Evolutionary conservation across 2,113 vertebrate genomes (phyloP), one percentile per base, ranked within the genome.

Genomic region (Microtus montanus): DNA sequence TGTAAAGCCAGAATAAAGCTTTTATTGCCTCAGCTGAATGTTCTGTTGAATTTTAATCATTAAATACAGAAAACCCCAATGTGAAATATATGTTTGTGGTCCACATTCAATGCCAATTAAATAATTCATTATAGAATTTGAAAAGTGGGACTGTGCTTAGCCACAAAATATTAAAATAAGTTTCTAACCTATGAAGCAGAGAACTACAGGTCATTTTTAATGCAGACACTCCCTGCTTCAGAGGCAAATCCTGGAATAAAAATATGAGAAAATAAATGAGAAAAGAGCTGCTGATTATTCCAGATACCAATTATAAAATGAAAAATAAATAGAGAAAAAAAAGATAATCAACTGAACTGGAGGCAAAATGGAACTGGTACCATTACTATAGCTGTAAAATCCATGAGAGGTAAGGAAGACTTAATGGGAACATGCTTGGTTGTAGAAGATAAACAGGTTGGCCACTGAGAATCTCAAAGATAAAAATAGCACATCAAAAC

Each of bases 141-240:
- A 97, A 98, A 95, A 98, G 96, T 98, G 99, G 99, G 99, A 99
- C 99, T 99, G 99, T 99, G 99, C 99, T 99, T 99, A 99, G 99
- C 99, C 99, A 99, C 99, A 99, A 99, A 99, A 98, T 98, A 99
- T 99, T 99, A 99, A 99, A 99, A 99, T 99, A 99, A 99, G 99
- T 99, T 99, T 99, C 99, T 99, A 99, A 99, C 99, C 99, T 99
- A 99, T 99, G 99, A 99, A 99, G 99, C 99, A 99, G 99, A 99
- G 99, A 99, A 99, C 99, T 99, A 99, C 99, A 99, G 99, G 99
- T 99, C 99, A 99, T 99, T 99, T 99, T 99, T 99, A 99, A 99
- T 99, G 99, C 99, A 99, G 99, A 99, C 99, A 99, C 99, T 99
- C 99, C 99, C 99, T 99, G 99, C 99, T 99, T 99, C 99, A 99